Evolutionary conservation across 1,140 invertebrate species (phyloP), one percentile per base, ranked within the genome.

Genomic region (Sminthurinus signatus): DNA sequence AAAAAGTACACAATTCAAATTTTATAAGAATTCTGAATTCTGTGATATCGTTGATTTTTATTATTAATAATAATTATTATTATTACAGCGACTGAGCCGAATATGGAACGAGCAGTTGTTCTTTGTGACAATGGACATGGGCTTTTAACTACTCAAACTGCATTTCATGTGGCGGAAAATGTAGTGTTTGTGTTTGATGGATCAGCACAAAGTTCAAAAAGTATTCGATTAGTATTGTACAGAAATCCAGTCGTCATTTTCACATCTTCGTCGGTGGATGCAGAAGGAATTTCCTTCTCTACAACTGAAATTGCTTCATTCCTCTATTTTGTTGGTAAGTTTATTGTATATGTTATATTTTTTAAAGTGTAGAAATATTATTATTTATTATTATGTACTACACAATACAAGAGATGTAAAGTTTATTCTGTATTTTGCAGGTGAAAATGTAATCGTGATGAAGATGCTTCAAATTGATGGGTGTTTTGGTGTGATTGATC

Each of bases 271-370:
- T 10, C 44, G 8, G 4, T n/a, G 17, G 23, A n/a, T 5, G 31
- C 8, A 10, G 36, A 56, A 31, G 54, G 54, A 42, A 42, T 56
- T 15, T 10, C 15, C 5, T 56, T 56, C 21, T 56, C 54, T n/a
- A 56, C 54, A 14, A 23, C 31, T 4, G 54, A 56, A 3, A 2
- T 56, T 14, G 31, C 54, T 8, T 56, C 54, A 4, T 56, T 56
- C 19, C 25, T 56, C 2, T 56, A 39, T 39, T 39, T 25, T 25
- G 54, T 56, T 10, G 54, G 54, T 56, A 54, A n/a, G n/a, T n/a
- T n/a, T n/a, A n/a, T n/a, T n/a, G n/a, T n/a, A n/a, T n/a, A 36
- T 36, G 19, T 52, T 52, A 52, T 28, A 28, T 52, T 52, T 52
- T 52, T 4, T 48, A 5, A n/a, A 5, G 44, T 36, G 5, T 36